A percentile compares a stretch with the other conserved stretches of the same genome.
These are phyloP conservation scores for Clarias platycephalus DNA, from an alignment of 2,797 vertebrate genomes.

Conservation along the genomic window DNA sequence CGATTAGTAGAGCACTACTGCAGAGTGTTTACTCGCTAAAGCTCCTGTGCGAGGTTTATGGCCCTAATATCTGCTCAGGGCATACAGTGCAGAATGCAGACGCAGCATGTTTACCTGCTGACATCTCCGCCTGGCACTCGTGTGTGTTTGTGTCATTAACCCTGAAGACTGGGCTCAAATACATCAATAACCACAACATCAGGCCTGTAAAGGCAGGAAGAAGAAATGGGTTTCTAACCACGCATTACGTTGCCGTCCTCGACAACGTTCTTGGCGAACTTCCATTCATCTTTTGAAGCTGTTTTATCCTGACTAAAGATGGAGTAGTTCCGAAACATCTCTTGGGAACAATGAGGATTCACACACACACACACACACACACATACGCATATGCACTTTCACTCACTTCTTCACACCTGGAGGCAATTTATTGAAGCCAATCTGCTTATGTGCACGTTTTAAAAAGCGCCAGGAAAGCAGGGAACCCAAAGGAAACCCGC, in stretches of 20 bases:
- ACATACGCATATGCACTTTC: conserved; percentile 16
- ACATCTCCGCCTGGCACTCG: not conserved
- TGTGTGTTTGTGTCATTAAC: not conserved
- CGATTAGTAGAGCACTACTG: conserved; percentile 18
- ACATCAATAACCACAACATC: not conserved
- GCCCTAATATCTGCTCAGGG: not conserved
- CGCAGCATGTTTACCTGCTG: conserved; percentile 10
- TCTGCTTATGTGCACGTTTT: not conserved
- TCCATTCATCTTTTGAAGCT: not conserved
- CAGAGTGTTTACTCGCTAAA: not conserved
- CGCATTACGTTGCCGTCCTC: not conserved
- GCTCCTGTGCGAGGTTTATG: not conserved
- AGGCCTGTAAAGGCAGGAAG: not conserved
- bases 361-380: conserved; percentile 2
- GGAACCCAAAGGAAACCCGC: not conserved
- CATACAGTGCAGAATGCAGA: conserved; percentile 20
- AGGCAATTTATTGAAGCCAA: not conserved
- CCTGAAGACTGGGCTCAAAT: not conserved
- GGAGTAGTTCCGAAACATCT: not conserved
- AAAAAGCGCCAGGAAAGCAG: not conserved
- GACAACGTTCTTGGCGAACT: not conserved
- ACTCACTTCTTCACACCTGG: not conserved
- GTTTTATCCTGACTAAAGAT: not conserved
- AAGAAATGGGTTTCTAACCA: not conserved
- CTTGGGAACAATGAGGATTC: not conserved